phyloP scores from a whole-genome alignment of 2,113 vertebrate species.

The Bettongia penicillata region DNA sequence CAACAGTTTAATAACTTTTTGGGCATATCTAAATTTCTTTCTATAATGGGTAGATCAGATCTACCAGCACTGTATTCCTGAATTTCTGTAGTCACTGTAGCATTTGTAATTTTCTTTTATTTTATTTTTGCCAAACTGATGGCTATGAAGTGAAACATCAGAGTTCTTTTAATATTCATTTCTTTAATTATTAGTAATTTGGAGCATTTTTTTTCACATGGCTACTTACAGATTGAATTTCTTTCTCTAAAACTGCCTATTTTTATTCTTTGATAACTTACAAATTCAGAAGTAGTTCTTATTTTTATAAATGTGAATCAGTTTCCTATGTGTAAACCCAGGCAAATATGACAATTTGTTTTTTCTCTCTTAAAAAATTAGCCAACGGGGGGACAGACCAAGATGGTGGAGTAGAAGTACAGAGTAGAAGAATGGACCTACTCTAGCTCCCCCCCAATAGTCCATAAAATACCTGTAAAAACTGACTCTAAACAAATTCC shows the following conservation, averaged over 20 bases:
- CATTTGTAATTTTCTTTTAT: neutral
- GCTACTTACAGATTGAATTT: too few species aligned
- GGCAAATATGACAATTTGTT: neutral
- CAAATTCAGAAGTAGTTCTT: neutral
- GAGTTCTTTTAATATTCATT: neutral
- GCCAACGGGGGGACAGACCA: too few species aligned
- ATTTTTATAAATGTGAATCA: neutral
- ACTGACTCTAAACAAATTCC: too few species aligned
- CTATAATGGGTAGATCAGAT: neutral
- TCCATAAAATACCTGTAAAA: too few species aligned
- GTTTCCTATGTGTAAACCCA: neutral
- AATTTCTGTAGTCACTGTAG: neutral
- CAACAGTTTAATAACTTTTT: neutral
- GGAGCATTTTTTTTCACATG: neutral
- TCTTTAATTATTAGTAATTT: neutral
- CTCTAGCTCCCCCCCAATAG: too few species aligned
- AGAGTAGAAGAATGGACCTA: too few species aligned
- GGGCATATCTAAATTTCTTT: neutral
- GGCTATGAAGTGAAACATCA: neutral
- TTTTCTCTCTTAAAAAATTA: neutral
- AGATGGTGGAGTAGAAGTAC: too few species aligned
- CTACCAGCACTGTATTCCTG: neutral
- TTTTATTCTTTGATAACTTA: neutral
- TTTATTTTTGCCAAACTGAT: neutral
- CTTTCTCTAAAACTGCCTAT: neutral